Evolutionary conservation across 2,113 vertebrate genomes (phyloP).

Genomic region (Speoplatyrhinus poulsoni): DNA sequence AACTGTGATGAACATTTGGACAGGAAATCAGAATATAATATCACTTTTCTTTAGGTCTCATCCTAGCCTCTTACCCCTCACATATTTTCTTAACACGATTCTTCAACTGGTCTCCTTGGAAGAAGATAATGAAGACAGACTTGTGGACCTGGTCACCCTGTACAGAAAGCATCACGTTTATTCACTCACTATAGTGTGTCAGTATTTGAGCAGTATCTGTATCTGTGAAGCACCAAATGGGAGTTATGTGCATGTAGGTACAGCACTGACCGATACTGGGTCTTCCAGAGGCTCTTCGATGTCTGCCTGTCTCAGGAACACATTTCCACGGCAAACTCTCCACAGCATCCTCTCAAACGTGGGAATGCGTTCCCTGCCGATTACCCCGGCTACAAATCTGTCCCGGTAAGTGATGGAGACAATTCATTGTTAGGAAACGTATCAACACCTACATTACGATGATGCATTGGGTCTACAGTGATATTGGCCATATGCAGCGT

Average conservation of each 20-base stretch:
- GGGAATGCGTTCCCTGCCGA: constrained; percentile 92
- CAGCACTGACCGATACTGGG: constrained; percentile 83
- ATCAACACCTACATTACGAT: not conserved
- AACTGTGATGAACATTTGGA: too few species aligned
- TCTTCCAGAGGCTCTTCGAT: constrained; percentile 96
- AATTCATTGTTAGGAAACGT: not conserved
- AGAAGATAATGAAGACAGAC: constrained; percentile 99
- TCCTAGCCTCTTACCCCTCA: constrained; percentile 83
- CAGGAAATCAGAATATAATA: too few species aligned
- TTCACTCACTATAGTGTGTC: not conserved
- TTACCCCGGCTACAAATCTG: constrained; percentile 97
- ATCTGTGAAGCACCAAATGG: too few species aligned
- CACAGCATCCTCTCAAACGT: constrained; percentile 98
- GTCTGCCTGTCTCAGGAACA: constrained; percentile 93
- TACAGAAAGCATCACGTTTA: constrained; percentile 9
- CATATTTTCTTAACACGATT: constrained; percentile 98
- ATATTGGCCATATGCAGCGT: not conserved
- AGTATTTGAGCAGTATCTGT: too few species aligned
- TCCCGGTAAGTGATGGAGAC: not conserved
- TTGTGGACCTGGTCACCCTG: constrained; percentile 96
- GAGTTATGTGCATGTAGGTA: too few species aligned
- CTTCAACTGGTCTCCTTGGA: constrained; percentile 98
- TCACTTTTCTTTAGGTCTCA: not conserved
- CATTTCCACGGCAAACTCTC: constrained; percentile 97
- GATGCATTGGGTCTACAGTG: not conserved